phyloP scores from a whole-genome alignment of 2,113 vertebrate species.

The Cyprinodon brontotheroides region DNA sequence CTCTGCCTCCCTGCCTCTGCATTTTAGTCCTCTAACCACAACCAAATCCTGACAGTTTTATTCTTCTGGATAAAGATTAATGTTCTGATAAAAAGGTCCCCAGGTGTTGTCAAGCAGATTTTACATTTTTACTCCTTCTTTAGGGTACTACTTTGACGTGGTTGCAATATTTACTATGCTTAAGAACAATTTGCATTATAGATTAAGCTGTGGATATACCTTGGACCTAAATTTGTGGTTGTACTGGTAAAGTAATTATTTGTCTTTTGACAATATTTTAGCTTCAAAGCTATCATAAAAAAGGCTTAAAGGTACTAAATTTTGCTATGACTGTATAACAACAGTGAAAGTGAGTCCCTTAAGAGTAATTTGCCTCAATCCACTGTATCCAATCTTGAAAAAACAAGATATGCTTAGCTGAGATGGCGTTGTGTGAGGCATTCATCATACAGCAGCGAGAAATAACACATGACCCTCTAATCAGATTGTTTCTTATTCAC shows the following conservation, averaged over 20 bases:
- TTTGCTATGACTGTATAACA: conserved; percentile 33
- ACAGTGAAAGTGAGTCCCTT: conserved; percentile 65
- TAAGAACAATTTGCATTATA: conserved; percentile 25
- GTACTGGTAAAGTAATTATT: conserved; percentile 43
- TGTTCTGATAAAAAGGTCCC: conserved; percentile 42
- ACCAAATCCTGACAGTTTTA: no score
- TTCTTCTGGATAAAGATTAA: conserved; percentile 42
- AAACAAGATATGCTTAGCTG: conserved; percentile 41
- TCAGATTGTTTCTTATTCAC: conserved; percentile 56
- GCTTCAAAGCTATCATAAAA: conserved; percentile 31
- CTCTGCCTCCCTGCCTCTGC: no score
- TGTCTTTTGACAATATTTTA: conserved; percentile 39
- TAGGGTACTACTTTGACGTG: conserved; percentile 27
- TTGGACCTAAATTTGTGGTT: conserved; percentile 32
- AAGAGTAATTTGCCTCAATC: conserved; percentile 40
- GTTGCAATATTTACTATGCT: conserved; percentile 39
- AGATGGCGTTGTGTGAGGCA: conserved; percentile 25
- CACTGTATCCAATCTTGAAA: conserved; percentile 33
- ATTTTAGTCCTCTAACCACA: no score
- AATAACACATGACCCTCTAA: conserved; percentile 50
- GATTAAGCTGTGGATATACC: conserved; percentile 28
- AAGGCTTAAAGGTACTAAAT: conserved; percentile 31
- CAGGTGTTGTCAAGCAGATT: conserved; percentile 25
- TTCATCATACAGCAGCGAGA: conserved; percentile 47
- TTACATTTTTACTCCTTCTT: conserved; percentile 16